phyloP scores from a whole-genome alignment of 2,888 invertebrate genomes.

The Geophilus truncorum region DNA sequence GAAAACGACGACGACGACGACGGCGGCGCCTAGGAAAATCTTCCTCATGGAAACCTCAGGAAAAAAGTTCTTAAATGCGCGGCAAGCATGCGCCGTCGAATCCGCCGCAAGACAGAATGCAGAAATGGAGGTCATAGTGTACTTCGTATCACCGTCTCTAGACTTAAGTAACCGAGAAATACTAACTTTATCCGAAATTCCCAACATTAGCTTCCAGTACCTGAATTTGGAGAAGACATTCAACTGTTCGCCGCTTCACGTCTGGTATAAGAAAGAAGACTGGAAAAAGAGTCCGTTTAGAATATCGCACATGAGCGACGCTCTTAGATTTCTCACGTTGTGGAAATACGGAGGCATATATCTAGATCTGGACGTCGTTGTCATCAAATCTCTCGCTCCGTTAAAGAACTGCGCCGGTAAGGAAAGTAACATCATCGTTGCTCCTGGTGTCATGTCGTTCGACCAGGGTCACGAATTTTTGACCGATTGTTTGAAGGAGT shows the following conservation, averaged over 20 bases:
- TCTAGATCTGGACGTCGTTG: constrained; percentile 67
- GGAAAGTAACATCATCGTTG: constrained; percentile 58
- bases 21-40: too few relatives aligned
- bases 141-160: neutral
- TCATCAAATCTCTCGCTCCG: constrained; percentile 57
- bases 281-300: constrained; percentile 50
- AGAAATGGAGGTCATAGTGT: neutral
- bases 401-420: constrained; percentile 61
- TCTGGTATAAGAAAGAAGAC: constrained; percentile 54
- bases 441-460: constrained; percentile 64
- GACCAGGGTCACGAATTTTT: constrained; percentile 54
- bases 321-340: constrained; percentile 61
- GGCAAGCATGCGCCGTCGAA: constrained; percentile 30
- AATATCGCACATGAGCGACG: constrained; percentile 59
- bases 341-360: constrained; percentile 74
- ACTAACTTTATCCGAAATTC: neutral
- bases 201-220: constrained; percentile 54
- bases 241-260: constrained; percentile 57
- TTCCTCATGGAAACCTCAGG: constrained; percentile 31
- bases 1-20: too few relatives aligned
- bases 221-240: constrained; percentile 55
- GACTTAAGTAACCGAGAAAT: neutral
- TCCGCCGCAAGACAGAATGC: constrained; percentile 10
- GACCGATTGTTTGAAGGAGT: constrained; percentile 43
- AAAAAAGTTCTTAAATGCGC: neutral